Conservation (phyloP, 2,113 vertebrate species). For the Rostratula benghalensis region DNA sequence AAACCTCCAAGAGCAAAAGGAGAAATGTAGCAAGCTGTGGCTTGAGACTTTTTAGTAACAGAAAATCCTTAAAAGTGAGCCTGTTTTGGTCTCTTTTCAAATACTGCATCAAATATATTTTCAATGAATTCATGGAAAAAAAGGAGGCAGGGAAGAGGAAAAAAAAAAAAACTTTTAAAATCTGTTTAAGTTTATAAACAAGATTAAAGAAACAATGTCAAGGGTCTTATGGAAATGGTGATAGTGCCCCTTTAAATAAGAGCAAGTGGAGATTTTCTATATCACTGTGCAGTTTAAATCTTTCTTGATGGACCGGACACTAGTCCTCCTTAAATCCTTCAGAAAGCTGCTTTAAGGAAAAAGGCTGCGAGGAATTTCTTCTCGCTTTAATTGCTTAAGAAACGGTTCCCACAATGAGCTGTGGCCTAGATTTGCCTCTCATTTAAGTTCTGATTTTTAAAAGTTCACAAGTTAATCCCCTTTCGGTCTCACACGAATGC, state of each 20-base stretch:
- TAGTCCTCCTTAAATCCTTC: slow-evolving; percentile 84
- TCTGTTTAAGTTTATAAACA: slow-evolving; percentile 81
- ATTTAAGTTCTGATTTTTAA: slow-evolving; percentile 94
- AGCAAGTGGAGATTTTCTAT: slow-evolving; percentile 80
- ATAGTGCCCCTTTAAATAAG: slow-evolving; percentile 77
- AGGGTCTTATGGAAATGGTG: slow-evolving; percentile 76
- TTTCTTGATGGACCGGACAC: slow-evolving; percentile 85
- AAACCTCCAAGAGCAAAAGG: slow-evolving; percentile 51
- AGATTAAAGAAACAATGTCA: slow-evolving; percentile 79
- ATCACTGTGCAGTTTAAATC: slow-evolving; percentile 86
- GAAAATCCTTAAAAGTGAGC: slow-evolving; percentile 71
- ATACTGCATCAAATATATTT: slow-evolving; percentile 71
- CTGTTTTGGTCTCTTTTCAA: slow-evolving; percentile 68
- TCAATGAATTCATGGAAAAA: slow-evolving; percentile 61
- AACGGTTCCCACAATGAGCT: slow-evolving; percentile 92
- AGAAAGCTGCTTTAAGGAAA: slow-evolving; percentile 90
- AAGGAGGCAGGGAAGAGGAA: background rate
- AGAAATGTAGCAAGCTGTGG: slow-evolving; percentile 47
- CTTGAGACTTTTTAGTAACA: slow-evolving; percentile 64
- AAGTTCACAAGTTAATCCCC: slow-evolving; percentile 95
- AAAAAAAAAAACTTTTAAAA: slow-evolving; percentile 67
- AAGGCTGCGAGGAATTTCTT: slow-evolving; percentile 90
- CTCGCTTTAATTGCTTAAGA: slow-evolving; percentile 97
- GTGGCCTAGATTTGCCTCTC: slow-evolving; percentile 91
- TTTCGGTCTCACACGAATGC: slow-evolving; percentile 82